Evolutionary conservation across 2,888 invertebrate species (phyloP), one percentile per base, ranked within the genome.

Genomic region (Osmoderma eremita): DNA sequence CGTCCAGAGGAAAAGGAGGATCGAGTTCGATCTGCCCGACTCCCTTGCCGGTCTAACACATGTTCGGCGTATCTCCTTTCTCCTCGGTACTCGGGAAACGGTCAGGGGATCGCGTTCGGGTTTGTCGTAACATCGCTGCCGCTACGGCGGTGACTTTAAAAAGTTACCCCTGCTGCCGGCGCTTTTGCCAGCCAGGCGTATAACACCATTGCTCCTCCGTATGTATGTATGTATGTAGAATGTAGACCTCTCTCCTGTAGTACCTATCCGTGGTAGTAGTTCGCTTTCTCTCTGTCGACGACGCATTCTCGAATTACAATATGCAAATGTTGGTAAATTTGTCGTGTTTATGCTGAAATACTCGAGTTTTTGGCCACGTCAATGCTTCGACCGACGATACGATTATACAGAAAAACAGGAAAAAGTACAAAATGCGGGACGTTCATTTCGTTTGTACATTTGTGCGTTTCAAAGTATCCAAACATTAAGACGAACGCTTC

Each of bases 301-400:
- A 30, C 24, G 30, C 53, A 58, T 45, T 53, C 45, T 50, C 65
- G 24, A 22, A 79, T 78, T 78, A 78, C 76, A 73, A 74, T 77
- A 80, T 80, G 80, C 77, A 80, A 80, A 80, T 80, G 75, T 20
- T 45, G 71, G 71, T 69, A 76, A 78, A 79, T 79, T 79, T 78
- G 78, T 78, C 77, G 77, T 78, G 78, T 78, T 80, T 79, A 79
- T 77, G 83, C 74, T 53, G 53, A 53, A 64, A 53, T 64, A 53
- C 53, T 42, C 20, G 53, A 53, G 63, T 53, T 77, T 67, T 78
- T 73, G 70, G 70, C 69, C 75, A 71, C 75, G 75, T 75, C 77
- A 76, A 75, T 75, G 75, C 75, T 73, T 73, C 75, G 72, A 50
- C 50, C 75, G 72, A 50, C 50, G 45, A 22, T 74, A 75, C 76